phyloP scores from a whole-genome alignment of 1,140 invertebrate genomes.

The Planococcus citri region DNA sequence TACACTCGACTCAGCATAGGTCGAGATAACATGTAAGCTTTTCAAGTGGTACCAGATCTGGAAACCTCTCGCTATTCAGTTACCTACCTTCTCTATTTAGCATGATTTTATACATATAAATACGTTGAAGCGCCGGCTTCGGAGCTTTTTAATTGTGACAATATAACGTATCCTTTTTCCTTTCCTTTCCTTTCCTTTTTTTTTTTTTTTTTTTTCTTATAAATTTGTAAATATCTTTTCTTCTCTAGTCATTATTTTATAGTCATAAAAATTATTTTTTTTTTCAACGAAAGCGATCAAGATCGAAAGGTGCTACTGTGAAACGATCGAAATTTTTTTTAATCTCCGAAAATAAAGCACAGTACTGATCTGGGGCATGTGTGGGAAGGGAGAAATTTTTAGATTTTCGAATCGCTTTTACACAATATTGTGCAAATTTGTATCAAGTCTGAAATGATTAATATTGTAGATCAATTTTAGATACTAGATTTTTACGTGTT shows the following conservation, averaged over 20 bases:
- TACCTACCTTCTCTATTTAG: neutral
- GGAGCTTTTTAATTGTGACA: neutral
- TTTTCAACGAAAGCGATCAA: too few relatives aligned
- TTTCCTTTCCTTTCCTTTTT: neutral
- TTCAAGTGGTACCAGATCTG: neutral
- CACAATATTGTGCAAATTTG: neutral
- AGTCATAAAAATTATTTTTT: too few relatives aligned
- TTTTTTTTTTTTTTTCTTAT: neutral
- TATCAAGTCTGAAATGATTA: neutral
- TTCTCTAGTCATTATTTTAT: too few relatives aligned
- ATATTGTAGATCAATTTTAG: neutral
- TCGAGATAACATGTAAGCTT: neutral
- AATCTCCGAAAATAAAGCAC: too few relatives aligned
- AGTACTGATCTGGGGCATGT: too few relatives aligned
- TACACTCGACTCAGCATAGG: neutral
- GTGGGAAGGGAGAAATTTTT: too few relatives aligned
- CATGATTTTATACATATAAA: neutral
- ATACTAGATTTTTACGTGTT: neutral
- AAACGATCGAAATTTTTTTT: too few relatives aligned
- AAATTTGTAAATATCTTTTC: too few relatives aligned
- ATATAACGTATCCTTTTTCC: neutral
- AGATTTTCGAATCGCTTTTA: neutral
- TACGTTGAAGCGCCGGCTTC: neutral
- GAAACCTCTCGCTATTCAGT: neutral
- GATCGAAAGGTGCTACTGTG: too few relatives aligned